Evolutionary conservation across 2,888 invertebrate species (phyloP), one percentile per base, ranked within the genome.

Genomic region (Melipona beecheii): DNA sequence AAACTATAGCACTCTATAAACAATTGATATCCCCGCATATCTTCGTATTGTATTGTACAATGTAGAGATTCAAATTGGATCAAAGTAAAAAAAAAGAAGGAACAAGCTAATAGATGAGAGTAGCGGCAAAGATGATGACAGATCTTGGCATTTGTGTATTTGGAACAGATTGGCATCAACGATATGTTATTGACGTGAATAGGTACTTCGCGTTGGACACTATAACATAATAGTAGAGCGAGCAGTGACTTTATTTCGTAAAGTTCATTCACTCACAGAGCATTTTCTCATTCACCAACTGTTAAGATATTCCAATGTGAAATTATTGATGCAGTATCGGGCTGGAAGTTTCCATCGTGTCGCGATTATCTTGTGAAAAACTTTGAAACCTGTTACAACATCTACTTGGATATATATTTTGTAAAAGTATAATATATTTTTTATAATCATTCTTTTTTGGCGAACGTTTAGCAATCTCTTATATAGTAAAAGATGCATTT

Each of bases 151-250:
- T 77, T 68, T 68, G 52, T 54, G 56, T 65, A 62, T 62, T 27
- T 60, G 27, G 60, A 4, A 43, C 58, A 52, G 24, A 68, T 58
- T 27, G 60, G 17, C 24, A 54, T 31, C 54, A 49, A 70, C 54
- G 43, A 43, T 24, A 27, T 60, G 60, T 31, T 83, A 64, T 73
- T 64, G 52, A 24, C 54, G n/a, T 11, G 9, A 58, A 74, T 49
- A 49, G 65, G 62, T 60, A 71, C 62, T 66, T 70, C 49, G 71
- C 78, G 3, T 1, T 19, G 15, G 19, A 19, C n/a, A 24, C 21
- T 73, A 5, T 66, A 68, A 15, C 64, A 69, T 74, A 70, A 82
- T 76, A 72, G 58, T 17, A 70, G 27, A 60, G 60, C 24, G 43
- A 69, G 27, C 68, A 54, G 60, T 27, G 4, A 5, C 2, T 31